Evolutionary conservation across 2,888 invertebrate genomes (phyloP), one percentile per base, ranked within the genome.

Genomic region (Drosophila limbata): DNA sequence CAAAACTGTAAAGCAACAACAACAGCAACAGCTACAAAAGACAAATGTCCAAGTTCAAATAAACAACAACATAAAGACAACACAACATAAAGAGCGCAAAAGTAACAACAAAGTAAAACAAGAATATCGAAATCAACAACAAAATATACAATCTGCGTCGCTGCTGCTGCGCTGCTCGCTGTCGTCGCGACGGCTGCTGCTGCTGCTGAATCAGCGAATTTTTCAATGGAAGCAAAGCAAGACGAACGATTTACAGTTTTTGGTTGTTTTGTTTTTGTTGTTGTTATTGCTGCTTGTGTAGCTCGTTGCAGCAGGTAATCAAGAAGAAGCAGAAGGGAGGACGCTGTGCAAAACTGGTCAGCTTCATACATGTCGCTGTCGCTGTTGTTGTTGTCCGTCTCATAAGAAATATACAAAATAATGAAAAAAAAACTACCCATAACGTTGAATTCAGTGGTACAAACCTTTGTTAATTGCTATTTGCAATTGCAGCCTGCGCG

Each of bases 141-240:
- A 42, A 45, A n/a, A 57, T 55, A 72, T 28, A 28, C 28, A 77
- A 75, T 79, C 68, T 69, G 64, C 56, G 66, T 57, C 57, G 66
- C 47, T 64, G 61, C 73, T 39, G 21, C 45, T 66, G 62, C 42
- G 50, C 28, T 44, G 45, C 25, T 10, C 35, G 21, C n/a, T n/a
- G n/a, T n/a, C 21, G 21, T 21, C 21, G 25, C 25, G 25, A 25
- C 25, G 25, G 60, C 55, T 67, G 69, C 60, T 51, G 65, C 37
- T n/a, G 37, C 9, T 48, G 63, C 68, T 86, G 79, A 82, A 84
- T 84, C 84, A 76, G 87, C 84, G 57, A 66, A 68, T 78, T 70
- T 73, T 84, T 84, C 77, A 79, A 84, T 83, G 82, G 73, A 73
- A 73, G 51, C 40, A 63, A 57, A 77, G 50, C 69, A 70, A 64